These are phyloP conservation scores for Mercenaria mercenaria DNA, from an alignment of 1,140 invertebrate genomes.

Conservation along the genomic window DNA sequence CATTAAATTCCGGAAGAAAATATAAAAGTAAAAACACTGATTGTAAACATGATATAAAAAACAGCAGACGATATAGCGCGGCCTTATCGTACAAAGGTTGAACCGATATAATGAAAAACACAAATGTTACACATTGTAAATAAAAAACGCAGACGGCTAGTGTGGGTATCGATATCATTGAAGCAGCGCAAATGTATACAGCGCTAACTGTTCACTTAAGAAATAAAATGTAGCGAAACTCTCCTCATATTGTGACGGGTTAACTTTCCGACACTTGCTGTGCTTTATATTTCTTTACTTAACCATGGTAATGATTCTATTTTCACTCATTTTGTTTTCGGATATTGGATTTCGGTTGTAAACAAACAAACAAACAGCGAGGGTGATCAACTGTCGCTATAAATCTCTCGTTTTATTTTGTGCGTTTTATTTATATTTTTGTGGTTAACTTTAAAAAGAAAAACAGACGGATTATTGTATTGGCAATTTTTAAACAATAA, in stretches of 20 bases:
- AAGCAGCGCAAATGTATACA: background rate
- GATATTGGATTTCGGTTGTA: background rate
- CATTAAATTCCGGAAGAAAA: no score
- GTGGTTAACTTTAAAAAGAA: no score
- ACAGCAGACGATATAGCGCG: no score
- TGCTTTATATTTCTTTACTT: slow-evolving; percentile 16
- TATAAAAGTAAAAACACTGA: no score
- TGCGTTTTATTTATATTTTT: background rate
- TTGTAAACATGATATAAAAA: no score
- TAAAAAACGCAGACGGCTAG: background rate
- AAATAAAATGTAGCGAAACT: slow-evolving; percentile 18
- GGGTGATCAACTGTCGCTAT: background rate
- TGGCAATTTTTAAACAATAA: no score
- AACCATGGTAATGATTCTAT: slow-evolving; percentile 1
- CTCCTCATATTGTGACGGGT: background rate
- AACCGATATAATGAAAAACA: background rate
- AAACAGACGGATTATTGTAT: no score
- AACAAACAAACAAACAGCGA: background rate
- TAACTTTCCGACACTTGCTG: background rate
- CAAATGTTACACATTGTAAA: slow-evolving; percentile 11
- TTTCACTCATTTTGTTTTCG: background rate
- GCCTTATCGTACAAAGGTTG: no score
- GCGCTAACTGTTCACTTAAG: background rate
- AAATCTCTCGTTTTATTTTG: background rate
- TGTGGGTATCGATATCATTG: background rate